Conservation (phyloP, 1,140 invertebrate genomes). For the Trigoniulus corallinus region DNA sequence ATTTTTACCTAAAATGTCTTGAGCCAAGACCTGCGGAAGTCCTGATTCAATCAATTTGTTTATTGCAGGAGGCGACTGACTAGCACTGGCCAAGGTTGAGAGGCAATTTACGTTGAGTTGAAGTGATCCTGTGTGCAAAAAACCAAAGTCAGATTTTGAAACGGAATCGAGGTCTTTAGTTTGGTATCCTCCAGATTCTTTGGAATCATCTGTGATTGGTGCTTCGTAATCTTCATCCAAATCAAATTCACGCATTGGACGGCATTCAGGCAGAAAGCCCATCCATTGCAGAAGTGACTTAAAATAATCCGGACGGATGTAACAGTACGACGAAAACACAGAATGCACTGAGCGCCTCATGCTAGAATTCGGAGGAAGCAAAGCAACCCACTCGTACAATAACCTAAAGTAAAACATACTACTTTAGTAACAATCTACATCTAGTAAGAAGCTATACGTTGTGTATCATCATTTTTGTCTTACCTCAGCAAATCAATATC, state of each 20-base stretch:
- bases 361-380: slow-evolving; percentile 37
- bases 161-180: not conserved
- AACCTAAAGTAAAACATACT: no score
- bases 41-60: slow-evolving; percentile 55
- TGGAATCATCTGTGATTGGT: slow-evolving; percentile 5
- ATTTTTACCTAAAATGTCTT: slow-evolving; percentile 1
- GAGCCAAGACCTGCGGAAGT: slow-evolving; percentile 45
- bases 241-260: slow-evolving; percentile 8
- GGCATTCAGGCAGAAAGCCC: slow-evolving; percentile 6
- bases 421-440: no score
- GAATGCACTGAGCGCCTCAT: slow-evolving; percentile 62
- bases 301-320: slow-evolving; percentile 57
- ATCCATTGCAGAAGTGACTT: not conserved
- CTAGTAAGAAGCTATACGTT: no score
- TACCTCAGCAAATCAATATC: slow-evolving; percentile 35
- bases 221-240: slow-evolving; percentile 3
- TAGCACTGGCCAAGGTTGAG: slow-evolving; percentile 50
- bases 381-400: slow-evolving; percentile 55
- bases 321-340: slow-evolving; percentile 66
- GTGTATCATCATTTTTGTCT: no score
- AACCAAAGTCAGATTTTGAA: not conserved
- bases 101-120: slow-evolving; percentile 39
- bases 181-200: not conserved
- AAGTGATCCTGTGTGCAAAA: not conserved
- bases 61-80: slow-evolving; percentile 54